phyloP scores from a whole-genome alignment of 1,140 invertebrate genomes.

The Zaprionus ghesquierei region DNA sequence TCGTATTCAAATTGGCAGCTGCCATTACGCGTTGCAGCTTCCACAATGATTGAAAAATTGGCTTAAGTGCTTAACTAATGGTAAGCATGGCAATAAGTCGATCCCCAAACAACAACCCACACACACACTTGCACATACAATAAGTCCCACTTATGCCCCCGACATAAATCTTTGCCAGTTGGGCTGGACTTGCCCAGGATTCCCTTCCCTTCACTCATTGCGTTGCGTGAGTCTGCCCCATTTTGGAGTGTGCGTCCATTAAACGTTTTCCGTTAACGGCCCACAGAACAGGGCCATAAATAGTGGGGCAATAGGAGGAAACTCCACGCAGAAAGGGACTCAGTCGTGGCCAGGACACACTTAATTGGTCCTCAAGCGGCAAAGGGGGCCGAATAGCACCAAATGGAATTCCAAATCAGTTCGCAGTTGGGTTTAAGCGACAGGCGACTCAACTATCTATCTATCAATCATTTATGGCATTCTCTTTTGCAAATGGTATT shows the following conservation, averaged over 20 bases:
- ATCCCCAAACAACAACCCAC: constrained; percentile 21
- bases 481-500: background rate
- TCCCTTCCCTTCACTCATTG: too few relatives aligned
- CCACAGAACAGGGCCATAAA: constrained; percentile 25
- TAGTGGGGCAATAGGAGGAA: constrained; percentile 6
- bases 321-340: background rate
- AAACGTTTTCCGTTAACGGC: constrained; percentile 25
- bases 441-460: background rate
- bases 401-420: background rate
- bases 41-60: constrained; percentile 60
- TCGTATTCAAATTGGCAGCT: constrained; percentile 23
- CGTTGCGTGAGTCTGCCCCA: constrained; percentile 38
- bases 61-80: constrained; percentile 60
- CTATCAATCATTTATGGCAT: background rate
- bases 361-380: constrained; percentile 27
- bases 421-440: background rate
- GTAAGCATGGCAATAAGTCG: constrained; percentile 63
- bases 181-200: too few relatives aligned
- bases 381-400: background rate
- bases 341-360: constrained; percentile 6
- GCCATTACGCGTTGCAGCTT: constrained; percentile 9
- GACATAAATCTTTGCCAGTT: constrained; percentile 36
- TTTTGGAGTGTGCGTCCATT: constrained; percentile 34
- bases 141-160: background rate
- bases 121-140: background rate